Percentiles rank a stretch among this genome's conserved stretches.
Evolutionary conservation across 2,113 vertebrate genomes (phyloP).

Genomic region (Tamias sibiricus): DNA sequence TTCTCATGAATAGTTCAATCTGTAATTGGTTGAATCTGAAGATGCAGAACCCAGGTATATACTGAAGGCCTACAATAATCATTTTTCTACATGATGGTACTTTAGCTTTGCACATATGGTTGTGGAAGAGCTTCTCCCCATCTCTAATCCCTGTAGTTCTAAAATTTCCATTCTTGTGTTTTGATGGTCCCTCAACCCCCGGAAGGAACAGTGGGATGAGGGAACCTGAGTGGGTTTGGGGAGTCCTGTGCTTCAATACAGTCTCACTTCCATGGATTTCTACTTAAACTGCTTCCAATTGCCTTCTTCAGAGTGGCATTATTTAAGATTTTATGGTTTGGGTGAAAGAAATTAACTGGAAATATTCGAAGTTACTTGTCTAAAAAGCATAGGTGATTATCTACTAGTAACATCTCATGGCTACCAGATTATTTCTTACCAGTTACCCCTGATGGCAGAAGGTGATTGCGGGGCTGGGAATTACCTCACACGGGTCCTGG

Average conservation of each 20-base stretch:
- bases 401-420: not conserved
- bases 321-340: not conserved
- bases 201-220: not conserved
- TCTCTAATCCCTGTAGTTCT: not conserved
- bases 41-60: not conserved
- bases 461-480: too few relatives aligned
- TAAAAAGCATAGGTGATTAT: not conserved
- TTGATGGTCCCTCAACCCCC: not conserved
- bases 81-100: too few relatives aligned
- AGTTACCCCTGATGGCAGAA: not conserved
- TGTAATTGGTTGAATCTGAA: not conserved
- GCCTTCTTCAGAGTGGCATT: not conserved
- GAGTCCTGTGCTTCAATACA: not conserved
- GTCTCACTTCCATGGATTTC: not conserved
- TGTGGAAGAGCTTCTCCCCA: fast-evolving
- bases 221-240: too few relatives aligned
- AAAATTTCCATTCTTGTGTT: not conserved
- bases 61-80: too few relatives aligned
- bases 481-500: too few relatives aligned
- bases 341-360: not conserved
- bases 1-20: not conserved
- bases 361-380: not conserved
- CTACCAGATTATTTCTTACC: not conserved
- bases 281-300: not conserved
- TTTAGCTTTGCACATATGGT: not conserved